Percentiles rank a stretch among this genome's conserved stretches.
These are phyloP conservation scores for Malurus melanocephalus DNA, from an alignment of 2,113 vertebrate genomes.

Conservation along the genomic window DNA sequence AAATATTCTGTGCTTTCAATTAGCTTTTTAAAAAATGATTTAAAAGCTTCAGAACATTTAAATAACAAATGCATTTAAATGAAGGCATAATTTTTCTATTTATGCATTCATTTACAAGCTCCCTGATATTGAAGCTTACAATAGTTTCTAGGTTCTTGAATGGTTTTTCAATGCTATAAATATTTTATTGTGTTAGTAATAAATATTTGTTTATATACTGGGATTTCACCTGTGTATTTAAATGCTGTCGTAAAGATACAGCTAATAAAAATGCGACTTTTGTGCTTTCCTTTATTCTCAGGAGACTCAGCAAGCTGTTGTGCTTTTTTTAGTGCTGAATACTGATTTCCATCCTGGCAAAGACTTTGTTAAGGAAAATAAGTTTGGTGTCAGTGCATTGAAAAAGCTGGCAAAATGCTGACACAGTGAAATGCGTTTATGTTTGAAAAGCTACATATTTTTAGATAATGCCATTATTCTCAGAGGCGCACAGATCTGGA, in stretches of 20 bases:
- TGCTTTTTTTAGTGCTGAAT: conserved; percentile 35
- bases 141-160: conserved; percentile 25
- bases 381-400: background rate
- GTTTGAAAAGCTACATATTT: background rate
- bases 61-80: conserved; percentile 37
- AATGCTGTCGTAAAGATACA: conserved; percentile 30
- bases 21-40: conserved; percentile 22
- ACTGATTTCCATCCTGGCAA: conserved; percentile 30
- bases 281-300: conserved; percentile 35
- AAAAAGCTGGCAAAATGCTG: conserved; percentile 13
- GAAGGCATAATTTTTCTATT: conserved; percentile 54
- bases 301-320: conserved; percentile 27
- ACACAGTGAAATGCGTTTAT: background rate
- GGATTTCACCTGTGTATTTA: conserved; percentile 43
- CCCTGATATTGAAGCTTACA: conserved; percentile 16
- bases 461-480: background rate
- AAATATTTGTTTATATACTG: conserved; percentile 51
- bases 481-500: background rate
- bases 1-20: conserved; percentile 38
- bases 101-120: conserved; percentile 43
- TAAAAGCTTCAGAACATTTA: conserved; percentile 32
- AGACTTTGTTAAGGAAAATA: background rate
- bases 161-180: conserved; percentile 28
- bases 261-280: conserved; percentile 38
- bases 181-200: conserved; percentile 57